Percentiles rank a stretch among this genome's conserved stretches.
phyloP scores from a whole-genome alignment of 2,113 vertebrate species.

The Paramormyrops kingsleyae region DNA sequence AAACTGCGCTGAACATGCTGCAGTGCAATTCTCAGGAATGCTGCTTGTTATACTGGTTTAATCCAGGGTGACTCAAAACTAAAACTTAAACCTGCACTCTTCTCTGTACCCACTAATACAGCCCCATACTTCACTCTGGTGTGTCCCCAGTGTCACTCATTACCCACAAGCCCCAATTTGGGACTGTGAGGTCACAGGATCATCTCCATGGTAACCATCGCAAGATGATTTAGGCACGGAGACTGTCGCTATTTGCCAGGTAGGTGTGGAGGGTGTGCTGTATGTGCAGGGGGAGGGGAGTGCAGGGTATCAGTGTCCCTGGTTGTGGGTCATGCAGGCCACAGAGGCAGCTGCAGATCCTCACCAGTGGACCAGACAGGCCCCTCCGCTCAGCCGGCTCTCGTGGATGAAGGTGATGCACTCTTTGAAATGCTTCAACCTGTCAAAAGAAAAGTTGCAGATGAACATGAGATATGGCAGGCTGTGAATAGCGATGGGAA shows the following conservation, averaged over 20 bases:
- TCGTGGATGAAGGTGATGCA: constrained; percentile 80
- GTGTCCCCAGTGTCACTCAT: background rate
- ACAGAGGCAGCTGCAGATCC: constrained; percentile 31
- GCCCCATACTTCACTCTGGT: background rate
- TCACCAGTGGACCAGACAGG: constrained; percentile 84
- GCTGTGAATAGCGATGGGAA: background rate
- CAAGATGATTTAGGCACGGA: background rate
- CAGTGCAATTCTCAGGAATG: background rate
- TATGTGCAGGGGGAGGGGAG: background rate
- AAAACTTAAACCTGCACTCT: background rate
- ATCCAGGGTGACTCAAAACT: background rate
- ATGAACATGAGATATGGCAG: background rate
- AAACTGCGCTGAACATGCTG: background rate
- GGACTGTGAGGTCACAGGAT: background rate
- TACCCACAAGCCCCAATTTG: background rate
- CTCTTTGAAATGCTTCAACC: constrained; percentile 80
- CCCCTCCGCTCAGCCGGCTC: constrained; percentile 69
- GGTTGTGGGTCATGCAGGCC: background rate
- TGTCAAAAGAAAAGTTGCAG: constrained; percentile 38
- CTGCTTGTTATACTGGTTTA: background rate
- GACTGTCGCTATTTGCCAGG: background rate
- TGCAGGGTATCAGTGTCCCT: background rate
- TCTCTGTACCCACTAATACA: background rate
- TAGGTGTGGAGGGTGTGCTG: background rate
- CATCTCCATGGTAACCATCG: background rate